Conservation (phyloP, 2,797 vertebrate species). For the Brachymystax lenok region DNA sequence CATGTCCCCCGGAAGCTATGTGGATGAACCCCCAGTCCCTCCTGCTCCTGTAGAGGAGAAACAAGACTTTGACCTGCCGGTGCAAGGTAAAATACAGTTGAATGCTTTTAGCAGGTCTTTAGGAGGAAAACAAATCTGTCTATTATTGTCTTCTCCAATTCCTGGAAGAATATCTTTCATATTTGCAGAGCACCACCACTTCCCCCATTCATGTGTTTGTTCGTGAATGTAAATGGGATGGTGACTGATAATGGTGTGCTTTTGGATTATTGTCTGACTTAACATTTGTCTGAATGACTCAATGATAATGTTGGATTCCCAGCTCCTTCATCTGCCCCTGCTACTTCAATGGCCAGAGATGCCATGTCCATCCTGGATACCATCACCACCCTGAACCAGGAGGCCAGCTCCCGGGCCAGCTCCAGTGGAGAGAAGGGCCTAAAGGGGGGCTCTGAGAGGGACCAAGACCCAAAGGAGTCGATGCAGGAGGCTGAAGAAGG, state of each 20-base stretch:
- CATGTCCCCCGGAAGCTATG: constrained; percentile 87
- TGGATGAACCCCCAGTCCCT: constrained; percentile 72
- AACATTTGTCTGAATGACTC: background rate
- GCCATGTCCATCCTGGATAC: constrained; percentile 94
- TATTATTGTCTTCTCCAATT: background rate
- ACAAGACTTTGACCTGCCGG: constrained; percentile 69
- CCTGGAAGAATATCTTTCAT: background rate
- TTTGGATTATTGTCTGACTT: background rate
- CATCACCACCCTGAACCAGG: constrained; percentile 89
- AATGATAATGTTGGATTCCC: constrained; percentile 14
- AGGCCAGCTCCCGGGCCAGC: constrained; percentile 81
- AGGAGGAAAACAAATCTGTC: background rate
- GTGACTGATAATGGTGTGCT: background rate
- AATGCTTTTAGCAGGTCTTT: background rate
- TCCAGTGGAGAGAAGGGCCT: constrained; percentile 66
- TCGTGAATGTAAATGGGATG: background rate
- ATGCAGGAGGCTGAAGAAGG: constrained; percentile 66
- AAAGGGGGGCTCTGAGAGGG: constrained; percentile 53
- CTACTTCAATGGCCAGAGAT: constrained; percentile 73
- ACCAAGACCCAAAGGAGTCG: constrained; percentile 72
- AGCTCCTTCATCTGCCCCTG: constrained; percentile 74
- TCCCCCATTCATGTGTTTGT: background rate
- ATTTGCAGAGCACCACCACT: background rate
- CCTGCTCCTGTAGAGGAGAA: constrained; percentile 71
- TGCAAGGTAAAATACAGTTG: constrained; percentile 74